Evolutionary conservation across 2,888 invertebrate species (phyloP), one percentile per base, ranked within the genome.

Genomic region (Muscina levida): DNA sequence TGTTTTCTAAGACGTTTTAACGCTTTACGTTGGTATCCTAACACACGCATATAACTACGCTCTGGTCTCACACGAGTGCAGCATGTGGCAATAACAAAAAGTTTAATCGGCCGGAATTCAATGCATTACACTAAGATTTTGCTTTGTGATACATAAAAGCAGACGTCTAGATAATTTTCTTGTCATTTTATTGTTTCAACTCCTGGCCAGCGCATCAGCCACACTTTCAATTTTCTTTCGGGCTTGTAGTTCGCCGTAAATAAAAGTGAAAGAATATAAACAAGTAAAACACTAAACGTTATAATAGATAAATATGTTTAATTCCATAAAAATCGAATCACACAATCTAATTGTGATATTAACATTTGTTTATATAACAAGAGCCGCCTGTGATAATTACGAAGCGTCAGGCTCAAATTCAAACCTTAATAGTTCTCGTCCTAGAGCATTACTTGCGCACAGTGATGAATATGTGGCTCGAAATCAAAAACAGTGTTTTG

Each of bases 401-500:
- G 31, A 31, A 44, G 51, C 73, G 15, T 44, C 53, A 10, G 59
- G 19, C 8, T 53, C 51, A 31, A 71, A 62, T 44, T 24, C 10
- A 73, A 72, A 8, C 13, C 56, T 24, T 56, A 74, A 19, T 65
- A 62, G 6, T 42, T 51, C 51, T 70, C 83, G 17, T 17, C n/a
- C 66, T 2, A 72, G 72, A 2, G 53, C 83, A 22, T 39, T 85
- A 42, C 72, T 87, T 0, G 67, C 84, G 0, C 83, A 86, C n/a
- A 87, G 71, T 39, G 90, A 90, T 75, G 88, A 86, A 46, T 90
- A 88, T 75, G 85, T 90, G n/a, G 83, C 84, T 17, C 84, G 85
- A 8, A 88, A 87, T 77, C 88, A 89, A 83, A 86, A 85, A 17
- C 86, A 87, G 57, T 90, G 90, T 79, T 87, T 89, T 56, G 85